Evolutionary conservation across 2,797 vertebrate genomes (phyloP), one percentile per base, ranked within the genome.

Genomic region (Pseudopleuronectes americanus): DNA sequence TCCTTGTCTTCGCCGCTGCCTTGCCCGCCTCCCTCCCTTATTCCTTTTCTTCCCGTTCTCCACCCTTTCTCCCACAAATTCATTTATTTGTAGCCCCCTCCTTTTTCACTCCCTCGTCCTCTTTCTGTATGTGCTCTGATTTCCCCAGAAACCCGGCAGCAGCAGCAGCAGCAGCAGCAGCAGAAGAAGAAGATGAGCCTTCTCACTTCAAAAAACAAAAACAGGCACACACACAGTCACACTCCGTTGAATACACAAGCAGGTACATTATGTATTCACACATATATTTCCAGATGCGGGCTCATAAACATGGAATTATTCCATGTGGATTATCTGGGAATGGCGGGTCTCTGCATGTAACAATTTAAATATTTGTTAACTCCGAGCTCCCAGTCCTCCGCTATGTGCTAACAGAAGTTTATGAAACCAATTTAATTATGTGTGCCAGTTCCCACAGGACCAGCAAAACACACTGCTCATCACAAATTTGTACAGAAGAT

Each of bases 341-440:
- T 80, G 73, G 63, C 33, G 54, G 59, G 45, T 64, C 6, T 78
- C 79, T 84, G 76, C 77, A 75, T 71, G 70, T 64, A 77, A 72
- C 80, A 19, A 84, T 84, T 78, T 67, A 84, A 90, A 90, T 86
- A 89, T 91, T 87, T 92, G 88, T 89, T 90, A 87, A 80, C 77
- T 63, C 83, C 38, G 38, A 70, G 70, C 79, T 79, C 80, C 79
- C 67, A 61, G 67, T 64, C 22, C 41, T 43, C 79, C 58, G 33
- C 53, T 72, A 59, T 82, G 77, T 72, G 78, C 77, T 75, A 79
- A 80, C 79, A 81, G 63, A 68, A 82, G 76, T 91, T 90, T 88
- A 88, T 84, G 76, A 89, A 88, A 89, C 73, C 68, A 89, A 87
- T 89, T 93, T 87, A 88, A 91, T 90, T 83, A 89, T 87, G 81